Evolutionary conservation across 2,113 vertebrate genomes (phyloP).

Genomic region (Agelaius phoeniceus): DNA sequence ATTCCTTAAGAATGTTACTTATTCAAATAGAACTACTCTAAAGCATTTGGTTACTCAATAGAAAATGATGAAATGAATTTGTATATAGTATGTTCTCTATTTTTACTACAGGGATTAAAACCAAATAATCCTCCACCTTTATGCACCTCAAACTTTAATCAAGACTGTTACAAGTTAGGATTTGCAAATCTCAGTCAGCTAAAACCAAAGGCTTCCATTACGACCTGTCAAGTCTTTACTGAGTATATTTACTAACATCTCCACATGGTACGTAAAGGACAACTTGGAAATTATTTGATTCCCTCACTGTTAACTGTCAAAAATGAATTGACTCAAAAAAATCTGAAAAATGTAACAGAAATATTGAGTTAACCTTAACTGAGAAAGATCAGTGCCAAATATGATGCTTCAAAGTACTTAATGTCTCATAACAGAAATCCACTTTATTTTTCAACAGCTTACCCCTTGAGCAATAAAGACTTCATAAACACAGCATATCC

Average conservation of each 20-base stretch:
- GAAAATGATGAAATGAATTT: neutral
- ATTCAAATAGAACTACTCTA: neutral
- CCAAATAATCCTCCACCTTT: neutral
- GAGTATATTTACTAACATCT: neutral
- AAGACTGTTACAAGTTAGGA: neutral
- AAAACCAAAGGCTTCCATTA: neutral
- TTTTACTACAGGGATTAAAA: neutral
- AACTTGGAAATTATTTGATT: neutral
- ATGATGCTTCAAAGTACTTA: neutral
- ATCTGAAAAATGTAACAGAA: neutral
- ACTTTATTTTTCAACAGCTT: constrained; percentile 65
- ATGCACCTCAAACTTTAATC: neutral
- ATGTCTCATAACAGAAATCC: neutral
- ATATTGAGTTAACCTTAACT: neutral
- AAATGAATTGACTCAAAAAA: neutral
- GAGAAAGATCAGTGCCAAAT: neutral
- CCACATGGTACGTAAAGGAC: neutral
- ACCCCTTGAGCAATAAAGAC: constrained; percentile 97
- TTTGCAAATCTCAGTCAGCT: neutral
- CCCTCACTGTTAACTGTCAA: neutral
- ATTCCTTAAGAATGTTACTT: neutral
- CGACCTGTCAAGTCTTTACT: neutral
- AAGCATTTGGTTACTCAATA: neutral
- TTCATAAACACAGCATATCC: constrained; percentile 96
- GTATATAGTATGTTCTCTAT: neutral